Evolutionary conservation across 2,797 vertebrate genomes (phyloP).

Genomic region (Melanotaenia trifasciata): DNA sequence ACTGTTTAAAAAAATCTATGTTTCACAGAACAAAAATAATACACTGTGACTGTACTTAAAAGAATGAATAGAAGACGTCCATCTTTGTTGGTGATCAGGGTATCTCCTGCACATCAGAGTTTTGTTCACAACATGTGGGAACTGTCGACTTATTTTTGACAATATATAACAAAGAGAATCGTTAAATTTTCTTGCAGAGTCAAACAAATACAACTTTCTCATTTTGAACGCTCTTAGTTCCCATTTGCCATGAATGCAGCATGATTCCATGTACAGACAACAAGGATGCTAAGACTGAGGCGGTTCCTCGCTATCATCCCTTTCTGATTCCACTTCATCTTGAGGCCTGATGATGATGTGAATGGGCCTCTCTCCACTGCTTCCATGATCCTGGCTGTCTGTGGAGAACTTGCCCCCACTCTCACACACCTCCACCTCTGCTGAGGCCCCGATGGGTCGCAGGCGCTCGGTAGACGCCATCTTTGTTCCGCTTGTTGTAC

Average conservation of each 20-base stretch:
- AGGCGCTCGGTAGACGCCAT: constrained; percentile 71
- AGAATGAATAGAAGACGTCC: constrained; percentile 30
- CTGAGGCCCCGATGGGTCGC: constrained; percentile 82
- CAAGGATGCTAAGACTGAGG: constrained; percentile 67
- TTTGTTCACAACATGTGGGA: constrained; percentile 17
- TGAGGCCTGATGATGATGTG: constrained; percentile 83
- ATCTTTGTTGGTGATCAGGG: constrained; percentile 5
- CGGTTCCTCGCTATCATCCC: constrained; percentile 62
- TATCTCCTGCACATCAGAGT: constrained; percentile 3
- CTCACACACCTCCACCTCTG: constrained; percentile 74
- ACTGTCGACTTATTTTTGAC: not conserved
- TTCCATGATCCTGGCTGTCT: constrained; percentile 51
- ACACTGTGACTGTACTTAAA: constrained; percentile 28
- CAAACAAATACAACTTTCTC: constrained; percentile 11
- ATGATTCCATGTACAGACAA: constrained; percentile 43
- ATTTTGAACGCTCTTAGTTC: constrained; percentile 15
- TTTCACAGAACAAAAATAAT: constrained; percentile 27
- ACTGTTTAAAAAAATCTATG: constrained; percentile 23
- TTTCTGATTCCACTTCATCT: constrained; percentile 60
- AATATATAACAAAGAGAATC: not conserved
- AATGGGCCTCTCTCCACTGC: constrained; percentile 72
- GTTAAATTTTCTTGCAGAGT: not conserved
- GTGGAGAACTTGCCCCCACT: constrained; percentile 39
- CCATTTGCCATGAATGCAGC: constrained; percentile 28
- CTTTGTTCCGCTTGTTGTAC: constrained; percentile 61